Evolutionary conservation across 2,888 invertebrate genomes (phyloP), one percentile per base, ranked within the genome.

Genomic region (Eumerus sabulonum): DNA sequence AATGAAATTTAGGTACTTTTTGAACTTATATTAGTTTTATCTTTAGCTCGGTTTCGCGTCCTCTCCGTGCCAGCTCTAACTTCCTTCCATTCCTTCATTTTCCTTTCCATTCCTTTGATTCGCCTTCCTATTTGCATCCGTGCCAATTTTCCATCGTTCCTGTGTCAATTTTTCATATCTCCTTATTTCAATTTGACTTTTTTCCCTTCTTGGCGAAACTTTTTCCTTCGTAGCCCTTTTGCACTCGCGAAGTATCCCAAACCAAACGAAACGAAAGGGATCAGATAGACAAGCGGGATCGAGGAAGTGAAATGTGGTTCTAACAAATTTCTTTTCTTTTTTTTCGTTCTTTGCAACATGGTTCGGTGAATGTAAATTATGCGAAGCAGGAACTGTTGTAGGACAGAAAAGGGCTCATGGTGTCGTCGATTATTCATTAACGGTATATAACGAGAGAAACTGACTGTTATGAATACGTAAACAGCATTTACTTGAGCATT

Each of bases 341-440:
- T 42, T 45, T 27, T 27, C 63, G 68, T 67, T 60, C 50, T 54
- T 62, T 40, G 45, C 51, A 57, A 38, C 62, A 53, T n/a, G 12
- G n/a, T n/a, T n/a, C 57, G 62, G 19, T 51, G 57, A 73, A 57
- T 67, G 67, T 73, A 73, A 73, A 73, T 77, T 77, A 73, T 67
- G 67, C 57, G 68, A 73, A 77, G 63, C 27, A 7, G 27, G 3
- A 27, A 7, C 27, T 27, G 3, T n/a, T n/a, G 56, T 67, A 73
- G 62, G 67, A 62, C 77, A 56, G n/a, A 57, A 73, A 77, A 40
- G 60, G 14, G 66, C 73, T 60, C 67, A 57, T 73, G 73, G 73
- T 68, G 67, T 77, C 57, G 79, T 51, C 79, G 74, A 74, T 74
- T 74, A 79, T 79, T 79, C 79, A 79, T 79, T 79, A 79, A 79